Evolutionary conservation across 1,140 invertebrate genomes (phyloP).

Genomic region (Dinoponera quadriceps): DNA sequence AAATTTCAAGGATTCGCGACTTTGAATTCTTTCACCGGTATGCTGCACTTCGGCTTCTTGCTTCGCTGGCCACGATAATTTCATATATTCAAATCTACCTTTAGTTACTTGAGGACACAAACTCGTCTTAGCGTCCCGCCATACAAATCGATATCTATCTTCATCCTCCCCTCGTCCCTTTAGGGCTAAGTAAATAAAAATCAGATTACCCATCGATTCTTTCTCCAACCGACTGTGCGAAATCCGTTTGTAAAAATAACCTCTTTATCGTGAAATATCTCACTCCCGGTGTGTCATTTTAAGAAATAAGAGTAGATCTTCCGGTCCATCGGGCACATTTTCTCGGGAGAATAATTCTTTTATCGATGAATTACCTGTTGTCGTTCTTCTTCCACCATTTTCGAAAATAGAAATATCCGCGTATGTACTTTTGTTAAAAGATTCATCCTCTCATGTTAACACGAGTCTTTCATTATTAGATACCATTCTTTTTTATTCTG

Average conservation of each 20-base stretch:
- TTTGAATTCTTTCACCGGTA: neutral
- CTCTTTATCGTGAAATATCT: neutral
- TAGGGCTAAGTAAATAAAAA: slow-evolving; percentile 7
- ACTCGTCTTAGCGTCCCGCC: neutral
- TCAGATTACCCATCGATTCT: neutral
- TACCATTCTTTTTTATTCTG: neutral
- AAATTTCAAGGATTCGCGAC: neutral
- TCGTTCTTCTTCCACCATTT: neutral
- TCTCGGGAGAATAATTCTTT: slow-evolving; percentile 10
- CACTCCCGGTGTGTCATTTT: neutral
- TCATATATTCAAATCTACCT: neutral
- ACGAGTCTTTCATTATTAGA: neutral
- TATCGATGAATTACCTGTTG: neutral
- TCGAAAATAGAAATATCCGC: neutral
- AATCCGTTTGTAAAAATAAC: neutral
- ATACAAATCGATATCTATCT: slow-evolving; percentile 4
- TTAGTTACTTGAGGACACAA: neutral
- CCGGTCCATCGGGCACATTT: neutral
- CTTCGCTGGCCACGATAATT: neutral
- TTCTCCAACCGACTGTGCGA: neutral
- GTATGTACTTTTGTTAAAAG: neutral
- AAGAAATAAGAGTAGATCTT: neutral
- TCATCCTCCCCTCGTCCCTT: neutral
- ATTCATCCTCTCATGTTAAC: slow-evolving; percentile 15
- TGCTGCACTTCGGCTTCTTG: neutral